Evolutionary conservation across 2,113 vertebrate species (phyloP), one percentile per base, ranked within the genome.

Genomic region (Rhipidura dahli): DNA sequence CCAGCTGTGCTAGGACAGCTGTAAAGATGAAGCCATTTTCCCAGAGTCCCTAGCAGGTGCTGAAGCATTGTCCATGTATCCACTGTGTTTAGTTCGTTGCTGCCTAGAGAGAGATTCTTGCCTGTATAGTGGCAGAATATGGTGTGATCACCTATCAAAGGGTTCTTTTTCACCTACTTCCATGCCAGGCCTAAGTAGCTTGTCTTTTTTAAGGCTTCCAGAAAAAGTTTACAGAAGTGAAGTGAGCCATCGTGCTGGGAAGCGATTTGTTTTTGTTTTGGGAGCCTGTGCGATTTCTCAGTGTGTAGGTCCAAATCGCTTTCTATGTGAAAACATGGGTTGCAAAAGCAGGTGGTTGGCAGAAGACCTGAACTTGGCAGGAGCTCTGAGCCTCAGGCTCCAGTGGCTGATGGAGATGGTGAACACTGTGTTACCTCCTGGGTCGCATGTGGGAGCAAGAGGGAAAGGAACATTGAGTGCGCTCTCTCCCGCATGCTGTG

Each of bases 301-400:
- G 63, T 35, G 39, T 47, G 61, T 30, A 90, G 53, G 50, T 92
- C 80, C 73, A 94, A 95, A 85, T 73, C 26, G 39, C 40, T 66
- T 80, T 88, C 45, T n/a, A 33, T 93, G 84, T 77, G 71, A 87
- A 94, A 90, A 84, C 56, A 87, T 0, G 44, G 42, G 42, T 28
- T 93, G 87, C 76, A 92, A 65, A 83, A 96, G 91, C 96, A 97
- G 95, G 96, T 97, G 93, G 64, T 87, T 97, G 96, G 92, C 94
- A 96, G 85, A 85, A 94, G 90, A 93, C 35, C 69, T 84, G 87
- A 87, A 59, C 70, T 76, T 97, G 94, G 94, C 88, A 95, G 61
- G 42, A 89, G 54, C 59, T 73, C 64, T 88, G 71, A 75, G 56
- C 40, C 31, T 75, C 4, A 1, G 77, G n/a, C 57, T 93, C 28